Conservation (phyloP, 2,113 vertebrate genomes). For the Solenodon paradoxus region DNA sequence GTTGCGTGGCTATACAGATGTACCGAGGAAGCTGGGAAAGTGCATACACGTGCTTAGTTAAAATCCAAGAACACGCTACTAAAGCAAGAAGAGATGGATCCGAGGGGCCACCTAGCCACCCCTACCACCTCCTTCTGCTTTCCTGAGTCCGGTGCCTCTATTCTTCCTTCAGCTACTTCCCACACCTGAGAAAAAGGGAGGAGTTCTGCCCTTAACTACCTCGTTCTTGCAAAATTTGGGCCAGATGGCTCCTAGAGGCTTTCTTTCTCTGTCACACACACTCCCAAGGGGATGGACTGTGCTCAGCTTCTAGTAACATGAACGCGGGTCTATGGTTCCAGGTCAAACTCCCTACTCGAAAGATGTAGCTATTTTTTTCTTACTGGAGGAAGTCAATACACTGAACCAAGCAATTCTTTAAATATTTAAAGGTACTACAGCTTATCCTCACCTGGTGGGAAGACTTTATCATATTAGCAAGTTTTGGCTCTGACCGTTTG, state of each 20-base stretch:
- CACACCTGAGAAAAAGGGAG: neutral
- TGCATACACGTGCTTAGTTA: neutral
- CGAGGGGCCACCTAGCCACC: neutral
- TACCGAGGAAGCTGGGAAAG: neutral
- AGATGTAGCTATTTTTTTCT: neutral
- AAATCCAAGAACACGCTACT: neutral
- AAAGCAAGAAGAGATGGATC: neutral
- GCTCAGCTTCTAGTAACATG: neutral
- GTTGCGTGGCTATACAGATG: neutral
- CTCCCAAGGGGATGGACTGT: neutral
- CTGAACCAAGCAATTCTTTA: neutral
- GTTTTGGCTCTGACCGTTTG: neutral
- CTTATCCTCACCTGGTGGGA: accelerated
- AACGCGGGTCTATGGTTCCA: neutral
- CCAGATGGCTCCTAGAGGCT: neutral
- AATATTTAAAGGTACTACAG: neutral
- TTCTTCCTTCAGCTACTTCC: neutral
- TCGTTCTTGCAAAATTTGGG: neutral
- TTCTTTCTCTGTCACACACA: neutral
- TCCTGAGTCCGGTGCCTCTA: neutral
- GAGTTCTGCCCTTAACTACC: neutral
- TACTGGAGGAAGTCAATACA: neutral
- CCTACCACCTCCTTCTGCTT: neutral
- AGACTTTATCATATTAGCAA: neutral
- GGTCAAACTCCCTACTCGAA: neutral